Evolutionary conservation across 2,797 vertebrate species (phyloP).

Genomic region (Allobates femoralis): DNA sequence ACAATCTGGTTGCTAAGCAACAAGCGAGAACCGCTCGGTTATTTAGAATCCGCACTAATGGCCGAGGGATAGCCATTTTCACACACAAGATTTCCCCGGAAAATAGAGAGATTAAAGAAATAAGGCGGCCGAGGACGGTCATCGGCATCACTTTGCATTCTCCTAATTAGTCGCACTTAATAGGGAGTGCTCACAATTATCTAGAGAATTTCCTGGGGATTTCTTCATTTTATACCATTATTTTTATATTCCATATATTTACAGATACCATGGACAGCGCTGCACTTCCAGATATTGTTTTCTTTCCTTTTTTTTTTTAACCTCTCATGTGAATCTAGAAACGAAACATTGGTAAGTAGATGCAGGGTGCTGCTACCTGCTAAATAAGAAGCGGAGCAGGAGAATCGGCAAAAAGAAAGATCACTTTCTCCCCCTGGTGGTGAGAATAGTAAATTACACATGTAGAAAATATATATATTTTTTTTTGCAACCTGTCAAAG

Average conservation of each 20-base stretch:
- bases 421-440: slow-evolving; percentile 67
- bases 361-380: slow-evolving; percentile 33
- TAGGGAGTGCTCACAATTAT: background rate
- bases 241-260: background rate
- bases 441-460: background rate
- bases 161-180: slow-evolving; percentile 12
- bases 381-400: slow-evolving; percentile 18
- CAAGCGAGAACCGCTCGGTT: slow-evolving; percentile 65
- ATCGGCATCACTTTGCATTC: background rate
- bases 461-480: background rate
- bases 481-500: too few relatives aligned
- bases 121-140: background rate
- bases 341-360: slow-evolving; percentile 42
- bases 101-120: slow-evolving; percentile 1
- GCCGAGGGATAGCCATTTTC: slow-evolving; percentile 63
- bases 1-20: slow-evolving; percentile 73
- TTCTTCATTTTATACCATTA: background rate
- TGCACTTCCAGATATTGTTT: slow-evolving; percentile 16
- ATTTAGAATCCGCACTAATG: slow-evolving; percentile 69
- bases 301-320: slow-evolving; percentile 35
- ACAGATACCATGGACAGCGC: slow-evolving; percentile 14
- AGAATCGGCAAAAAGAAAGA: slow-evolving; percentile 51
- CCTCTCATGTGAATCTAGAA: slow-evolving; percentile 60
- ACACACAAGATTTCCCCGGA: slow-evolving; percentile 16
- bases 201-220: background rate